Evolutionary conservation across 2,797 vertebrate species (phyloP), one percentile per base, ranked within the genome.

Genomic region (Lutjanus campechanus): DNA sequence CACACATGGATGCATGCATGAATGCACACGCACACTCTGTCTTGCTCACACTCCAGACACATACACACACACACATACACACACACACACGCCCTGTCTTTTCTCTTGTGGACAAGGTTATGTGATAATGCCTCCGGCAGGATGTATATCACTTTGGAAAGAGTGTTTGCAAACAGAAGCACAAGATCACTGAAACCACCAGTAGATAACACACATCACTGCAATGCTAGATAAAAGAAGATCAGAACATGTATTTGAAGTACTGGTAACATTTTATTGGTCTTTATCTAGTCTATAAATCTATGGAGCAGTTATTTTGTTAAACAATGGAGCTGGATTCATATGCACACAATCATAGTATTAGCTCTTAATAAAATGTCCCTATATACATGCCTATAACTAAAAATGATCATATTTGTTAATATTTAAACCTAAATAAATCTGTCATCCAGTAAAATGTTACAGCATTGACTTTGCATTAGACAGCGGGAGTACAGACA

Each of bases 51-150:
- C 47, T 47, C 4, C 22, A 46, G 11, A 69, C 68, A 36, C 4
- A 1, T 8, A n/a, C 46, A 50, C 25, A 64, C 76, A 62, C 43
- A 70, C 13, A 46, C 54, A n/a, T 44, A 51, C 40, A 41, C 40
- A 44, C 54, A n/a, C 46, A 58, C n/a, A 47, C n/a, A 12, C n/a
- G 1, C 11, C 1, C 13, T 7, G 76, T 51, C 17, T 73, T 50
- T 25, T 54, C 43, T 67, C 53, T 66, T 51, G 55, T 69, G 59
- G 74, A 79, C 73, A 81, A 80, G 68, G 78, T 83, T 53, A 75
- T 62, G 59, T 53, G 79, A 85, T 85, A 59, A 85, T 19, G 64
- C 79, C 66, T 75, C 20, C 20, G 5, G 76, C 66, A 69, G 71
- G 77, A 82, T 65, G n/a, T 76, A 49, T 60, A 71, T 75, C 82